These are phyloP conservation scores for Hiodon alosoides DNA, from an alignment of 2,113 vertebrate genomes.

Conservation along the genomic window DNA sequence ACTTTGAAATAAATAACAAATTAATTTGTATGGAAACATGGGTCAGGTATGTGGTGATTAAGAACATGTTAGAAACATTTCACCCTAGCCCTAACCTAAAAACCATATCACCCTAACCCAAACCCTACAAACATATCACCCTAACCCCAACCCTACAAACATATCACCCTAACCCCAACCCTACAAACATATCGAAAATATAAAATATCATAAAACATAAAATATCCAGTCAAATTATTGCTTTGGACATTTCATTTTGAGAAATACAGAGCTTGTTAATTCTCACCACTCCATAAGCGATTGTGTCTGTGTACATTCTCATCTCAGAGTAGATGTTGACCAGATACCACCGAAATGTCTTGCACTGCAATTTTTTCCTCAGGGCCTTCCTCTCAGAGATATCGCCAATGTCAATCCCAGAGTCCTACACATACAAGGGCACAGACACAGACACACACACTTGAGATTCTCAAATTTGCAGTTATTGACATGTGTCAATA, in stretches of 20 bases:
- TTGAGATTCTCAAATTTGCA: neutral
- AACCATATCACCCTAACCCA: too few relatives aligned
- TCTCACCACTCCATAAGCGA: conserved; percentile 87
- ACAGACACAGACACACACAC: conserved; percentile 14
- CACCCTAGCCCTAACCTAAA: too few relatives aligned
- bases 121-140: too few relatives aligned
- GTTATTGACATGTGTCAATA: neutral
- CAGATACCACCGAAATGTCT: conserved; percentile 93
- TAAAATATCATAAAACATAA: conserved; percentile 10
- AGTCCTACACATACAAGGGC: conserved; percentile 63
- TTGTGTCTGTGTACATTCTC: conserved; percentile 80
- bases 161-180: too few relatives aligned
- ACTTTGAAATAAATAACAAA: too few relatives aligned
- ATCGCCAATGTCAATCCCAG: conserved; percentile 89
- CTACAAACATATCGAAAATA: too few relatives aligned
- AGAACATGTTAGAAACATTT: too few relatives aligned
- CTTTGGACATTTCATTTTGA: too few relatives aligned
- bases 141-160: too few relatives aligned
- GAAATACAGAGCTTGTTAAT: neutral
- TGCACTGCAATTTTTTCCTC: conserved; percentile 79
- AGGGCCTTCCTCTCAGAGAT: conserved; percentile 78
- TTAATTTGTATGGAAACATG: too few relatives aligned
- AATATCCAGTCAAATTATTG: neutral
- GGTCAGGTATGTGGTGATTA: too few relatives aligned
- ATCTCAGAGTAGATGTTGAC: conserved; percentile 91